These are phyloP conservation scores for Mellivora capensis DNA, from an alignment of 2,113 vertebrate species.

Conservation along the genomic window DNA sequence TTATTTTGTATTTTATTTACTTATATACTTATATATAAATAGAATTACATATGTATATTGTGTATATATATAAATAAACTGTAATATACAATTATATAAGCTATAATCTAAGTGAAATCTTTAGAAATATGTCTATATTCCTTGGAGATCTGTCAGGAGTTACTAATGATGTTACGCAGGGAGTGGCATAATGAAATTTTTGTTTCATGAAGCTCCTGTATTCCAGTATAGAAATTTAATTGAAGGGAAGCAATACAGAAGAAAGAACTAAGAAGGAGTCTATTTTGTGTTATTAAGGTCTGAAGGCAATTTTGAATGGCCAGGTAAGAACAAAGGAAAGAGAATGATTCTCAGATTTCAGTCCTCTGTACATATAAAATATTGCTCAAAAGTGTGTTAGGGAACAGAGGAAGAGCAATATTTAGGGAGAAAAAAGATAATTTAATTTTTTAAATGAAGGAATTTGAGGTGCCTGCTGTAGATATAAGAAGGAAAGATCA, in stretches of 20 bases:
- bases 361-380: not conserved
- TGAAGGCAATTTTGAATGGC: not conserved
- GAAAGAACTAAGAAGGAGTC: not conserved
- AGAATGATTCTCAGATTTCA: not conserved
- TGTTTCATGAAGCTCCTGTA: not conserved
- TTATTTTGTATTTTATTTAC: not conserved
- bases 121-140: not conserved
- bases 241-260: not conserved
- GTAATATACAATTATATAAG: not conserved
- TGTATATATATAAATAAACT: not conserved
- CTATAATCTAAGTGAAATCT: not conserved
- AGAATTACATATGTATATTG: not conserved
- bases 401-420: not conserved
- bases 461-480: not conserved
- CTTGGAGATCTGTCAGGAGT: not conserved
- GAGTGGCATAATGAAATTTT: not conserved
- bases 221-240: not conserved
- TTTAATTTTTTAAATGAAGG: not conserved
- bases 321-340: not conserved
- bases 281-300: not conserved
- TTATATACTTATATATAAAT: not conserved
- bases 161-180: not conserved
- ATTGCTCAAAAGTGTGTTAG: not conserved
- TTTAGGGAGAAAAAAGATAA: not conserved
- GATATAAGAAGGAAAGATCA: not conserved